Percentiles rank a stretch among this genome's conserved stretches.
Evolutionary conservation across 2,113 vertebrate species (phyloP).

Genomic region (Salvelinus alpinus): DNA sequence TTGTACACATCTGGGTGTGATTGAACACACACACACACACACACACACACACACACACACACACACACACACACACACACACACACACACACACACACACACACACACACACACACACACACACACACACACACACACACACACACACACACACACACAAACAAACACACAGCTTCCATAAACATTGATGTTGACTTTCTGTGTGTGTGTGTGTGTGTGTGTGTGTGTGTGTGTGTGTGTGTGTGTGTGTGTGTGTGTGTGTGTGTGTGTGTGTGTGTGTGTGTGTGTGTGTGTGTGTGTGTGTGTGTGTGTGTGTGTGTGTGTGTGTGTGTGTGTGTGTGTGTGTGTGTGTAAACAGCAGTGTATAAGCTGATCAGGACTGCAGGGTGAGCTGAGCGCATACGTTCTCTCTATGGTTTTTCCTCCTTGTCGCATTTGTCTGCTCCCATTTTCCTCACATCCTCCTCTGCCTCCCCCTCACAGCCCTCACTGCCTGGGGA

Average conservation of each 20-base stretch:
- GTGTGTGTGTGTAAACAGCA: conserved; percentile 43
- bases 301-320: neutral
- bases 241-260: neutral
- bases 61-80: neutral
- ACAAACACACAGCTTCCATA: neutral
- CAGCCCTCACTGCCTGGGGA: conserved; percentile 55
- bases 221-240: neutral
- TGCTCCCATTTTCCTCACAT: conserved; percentile 73
- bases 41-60: conserved; percentile 2
- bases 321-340: conserved; percentile 3
- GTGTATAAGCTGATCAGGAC: conserved; percentile 43
- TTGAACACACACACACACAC: neutral
- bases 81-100: neutral
- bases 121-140: neutral
- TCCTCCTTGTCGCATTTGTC: conserved; percentile 74
- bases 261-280: neutral
- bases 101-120: neutral
- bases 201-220: neutral
- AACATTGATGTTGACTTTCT: neutral
- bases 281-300: neutral
- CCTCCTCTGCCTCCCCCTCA: conserved; percentile 62
- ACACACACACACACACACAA: neutral
- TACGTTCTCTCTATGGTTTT: conserved; percentile 52
- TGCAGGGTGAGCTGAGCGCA: conserved; percentile 46
- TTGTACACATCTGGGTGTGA: conserved; percentile 63